Evolutionary conservation across 2,113 vertebrate species (phyloP), one percentile per base, ranked within the genome.

Genomic region (Nibea coibor): DNA sequence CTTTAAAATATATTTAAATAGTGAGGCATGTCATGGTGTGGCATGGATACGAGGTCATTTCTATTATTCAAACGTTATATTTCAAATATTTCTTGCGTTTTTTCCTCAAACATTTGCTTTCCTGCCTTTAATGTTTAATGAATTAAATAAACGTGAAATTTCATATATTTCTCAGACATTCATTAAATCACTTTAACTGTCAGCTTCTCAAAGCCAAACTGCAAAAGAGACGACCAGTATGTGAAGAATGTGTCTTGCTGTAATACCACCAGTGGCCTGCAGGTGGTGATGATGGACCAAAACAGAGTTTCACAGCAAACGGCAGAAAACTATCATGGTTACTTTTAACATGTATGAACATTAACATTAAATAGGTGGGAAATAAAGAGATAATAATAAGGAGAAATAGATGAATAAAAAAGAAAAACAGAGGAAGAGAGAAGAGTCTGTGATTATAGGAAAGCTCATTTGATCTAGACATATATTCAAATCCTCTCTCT

Each of bases 211-310:
- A 22, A 16, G 20, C 3, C 11, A 24, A 19, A 15, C 12, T 12
- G 22, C 69, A 57, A 24, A 19, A 62, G n/a, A 35, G 57, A 31
- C 22, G 14, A 3, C 1, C 5, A 8, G 1, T 7, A 3, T 15
- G 57, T 22, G 19, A 19, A 39, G 9, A 9, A 26, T 5, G 1
- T 63, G 3, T 2, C 15, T 48, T 15, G 6, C 0, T 83, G 74
- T 66, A 39, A 53, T 53, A 47, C 71, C 67, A 54, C 9, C 16
- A 16, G 0, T 22, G 22, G 6, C 70, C 77, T 62, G 35, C 8
- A 31, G 66, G 9, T 1, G 51, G 71, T 53, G 58, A 17, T 66
- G 66, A 15, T 79, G 26, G 12, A 59, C 64, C 58, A 58, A 78
- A 70, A 28, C 16, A 0, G 0, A 22, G 0, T 6, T 10, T 68